Percentiles rank a stretch among this genome's conserved stretches.
Evolutionary conservation across 2,113 vertebrate genomes (phyloP).

Genomic region (Sander vitreus): DNA sequence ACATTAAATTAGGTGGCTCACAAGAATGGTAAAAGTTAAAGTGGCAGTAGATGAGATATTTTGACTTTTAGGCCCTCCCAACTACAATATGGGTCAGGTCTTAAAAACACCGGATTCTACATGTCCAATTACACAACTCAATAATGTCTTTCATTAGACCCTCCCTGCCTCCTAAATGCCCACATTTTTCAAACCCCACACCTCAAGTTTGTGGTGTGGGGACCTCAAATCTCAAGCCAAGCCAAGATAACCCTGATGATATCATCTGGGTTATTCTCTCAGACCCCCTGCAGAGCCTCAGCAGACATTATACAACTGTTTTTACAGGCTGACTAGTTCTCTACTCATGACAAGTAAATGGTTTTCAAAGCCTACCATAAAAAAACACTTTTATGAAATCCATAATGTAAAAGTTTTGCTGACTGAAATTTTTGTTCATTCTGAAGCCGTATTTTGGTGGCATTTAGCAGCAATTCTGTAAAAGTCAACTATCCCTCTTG

Average conservation of each 20-base stretch:
- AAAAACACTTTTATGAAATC: not conserved
- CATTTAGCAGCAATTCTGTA: not conserved
- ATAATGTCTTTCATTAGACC: slow-evolving; percentile 1
- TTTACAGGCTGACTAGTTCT: not conserved
- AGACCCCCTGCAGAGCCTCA: not conserved
- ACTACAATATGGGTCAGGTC: not conserved
- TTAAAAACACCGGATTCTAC: not conserved
- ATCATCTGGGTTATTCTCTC: slow-evolving; percentile 15
- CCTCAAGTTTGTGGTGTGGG: slow-evolving; percentile 15
- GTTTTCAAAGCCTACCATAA: too few species aligned
- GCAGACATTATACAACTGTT: not conserved
- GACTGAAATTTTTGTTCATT: not conserved
- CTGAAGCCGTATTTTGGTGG: not conserved
- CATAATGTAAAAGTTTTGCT: not conserved
- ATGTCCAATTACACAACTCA: not conserved
- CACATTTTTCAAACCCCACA: slow-evolving; percentile 2
- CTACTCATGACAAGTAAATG: not conserved
- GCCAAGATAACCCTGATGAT: slow-evolving; percentile 31
- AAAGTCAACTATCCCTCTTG: not conserved
- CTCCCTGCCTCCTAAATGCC: not conserved
- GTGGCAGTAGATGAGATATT: not conserved
- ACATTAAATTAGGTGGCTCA: not conserved
- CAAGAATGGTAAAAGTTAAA: not conserved
- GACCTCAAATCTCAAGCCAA: slow-evolving; percentile 6
- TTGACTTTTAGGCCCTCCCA: not conserved